Base-by-base conservation (phyloP, 2,888 invertebrate genomes). In the Drosophila kokeensis region DNA sequence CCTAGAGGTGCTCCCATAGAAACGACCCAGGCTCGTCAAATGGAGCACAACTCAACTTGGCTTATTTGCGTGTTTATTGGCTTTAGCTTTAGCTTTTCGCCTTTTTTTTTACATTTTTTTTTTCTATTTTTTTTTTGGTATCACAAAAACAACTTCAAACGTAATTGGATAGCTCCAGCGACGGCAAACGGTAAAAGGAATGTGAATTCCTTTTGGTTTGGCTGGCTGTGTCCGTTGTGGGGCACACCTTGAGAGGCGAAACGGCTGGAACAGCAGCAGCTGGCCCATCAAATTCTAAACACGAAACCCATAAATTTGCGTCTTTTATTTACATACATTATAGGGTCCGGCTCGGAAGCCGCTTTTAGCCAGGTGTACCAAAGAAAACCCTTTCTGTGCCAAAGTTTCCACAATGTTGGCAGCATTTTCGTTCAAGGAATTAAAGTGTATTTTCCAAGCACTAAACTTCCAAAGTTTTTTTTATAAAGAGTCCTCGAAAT, bases 11-110 rank as follows among this genome's bases (percentile, higher is more conserved):
- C 55, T 15, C 24, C 15, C 63, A 69, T 55, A 48, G 67, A 59
- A 65, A 73, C 69, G 59, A 21, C 29, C 29, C 49, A 11, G 50
- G 50, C 50, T 50, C 29, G 29, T n/a, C 38, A 50, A 36, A 52
- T 55, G 32, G 29, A 62, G 48, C 63, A 68, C 61, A 66, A 77
- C 69, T 68, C 69, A 69, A 75, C 70, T 34, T 57, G 75, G 87
- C 84, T 89, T 89, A 85, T 89, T 89, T 83, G 85, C 89, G 89
- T 89, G 87, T 89, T 86, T 89, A 89, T 85, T 89, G 87, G 87
- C 82, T 82, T 81, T 69, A 55, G 79, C 85, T 72, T 76, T 76
- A 45, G 45, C 45, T 24, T 38, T 38, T 55, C 36, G 29, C 40
- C 29, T 38, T 55, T 55, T 13, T 24, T 27, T 34, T 27, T 8